Evolutionary conservation across 2,888 invertebrate species (phyloP).

Genomic region (Augiades crinisus): DNA sequence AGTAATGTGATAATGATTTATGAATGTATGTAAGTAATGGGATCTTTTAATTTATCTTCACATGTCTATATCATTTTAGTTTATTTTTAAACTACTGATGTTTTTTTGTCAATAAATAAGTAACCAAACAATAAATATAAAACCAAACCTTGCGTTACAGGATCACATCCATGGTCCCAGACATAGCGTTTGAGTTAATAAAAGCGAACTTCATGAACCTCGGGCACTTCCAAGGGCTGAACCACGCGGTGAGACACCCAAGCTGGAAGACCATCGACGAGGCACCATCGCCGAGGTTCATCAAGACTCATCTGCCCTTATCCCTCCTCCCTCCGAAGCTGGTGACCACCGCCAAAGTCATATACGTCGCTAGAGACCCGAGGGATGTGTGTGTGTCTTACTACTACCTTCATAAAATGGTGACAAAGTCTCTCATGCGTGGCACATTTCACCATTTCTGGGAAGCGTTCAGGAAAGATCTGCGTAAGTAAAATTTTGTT

Average conservation of each 20-base stretch:
- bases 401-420: conserved; percentile 84
- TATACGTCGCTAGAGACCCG: conserved; percentile 87
- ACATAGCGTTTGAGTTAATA: conserved; percentile 60
- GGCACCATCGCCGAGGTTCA: conserved; percentile 76
- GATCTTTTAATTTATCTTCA: too few relatives aligned
- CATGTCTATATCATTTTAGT: too few relatives aligned
- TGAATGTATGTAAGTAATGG: too few relatives aligned
- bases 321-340: conserved; percentile 79
- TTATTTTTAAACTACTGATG: too few relatives aligned
- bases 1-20: too few relatives aligned
- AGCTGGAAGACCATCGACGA: conserved; percentile 63
- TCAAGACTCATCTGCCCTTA: conserved; percentile 84
- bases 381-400: conserved; percentile 87
- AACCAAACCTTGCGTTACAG: conserved; percentile 45
- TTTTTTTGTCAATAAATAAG: too few relatives aligned
- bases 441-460: conserved; percentile 81
- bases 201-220: conserved; percentile 67
- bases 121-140: too few relatives aligned
- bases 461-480: conserved; percentile 81
- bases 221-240: conserved; percentile 64
- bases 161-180: conserved; percentile 58
- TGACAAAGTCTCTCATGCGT: conserved; percentile 70
- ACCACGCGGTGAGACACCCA: conserved; percentile 51
- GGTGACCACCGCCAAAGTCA: conserved; percentile 75
- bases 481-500: conserved; percentile 61